phyloP scores from a whole-genome alignment of 2,113 vertebrate genomes.

The Aptenodytes patagonicus region DNA sequence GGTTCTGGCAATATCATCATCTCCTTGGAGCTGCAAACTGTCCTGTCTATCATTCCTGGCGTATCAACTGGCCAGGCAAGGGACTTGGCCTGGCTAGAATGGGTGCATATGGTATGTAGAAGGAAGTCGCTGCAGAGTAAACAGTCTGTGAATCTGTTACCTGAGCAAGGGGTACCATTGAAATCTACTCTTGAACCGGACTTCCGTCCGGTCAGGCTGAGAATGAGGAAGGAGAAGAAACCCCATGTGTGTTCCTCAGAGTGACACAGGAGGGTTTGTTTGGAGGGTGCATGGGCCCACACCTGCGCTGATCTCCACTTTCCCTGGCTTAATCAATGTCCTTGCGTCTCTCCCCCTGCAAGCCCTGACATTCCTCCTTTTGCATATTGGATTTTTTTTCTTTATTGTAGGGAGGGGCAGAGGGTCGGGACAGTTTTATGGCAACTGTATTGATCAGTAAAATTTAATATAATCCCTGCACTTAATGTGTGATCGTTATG shows the following conservation, averaged over 20 bases:
- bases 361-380: background rate
- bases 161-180: background rate
- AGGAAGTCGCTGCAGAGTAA: background rate
- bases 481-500: conserved; percentile 59
- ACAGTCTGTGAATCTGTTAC: background rate
- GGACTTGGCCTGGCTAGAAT: background rate
- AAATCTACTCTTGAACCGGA: accelerated
- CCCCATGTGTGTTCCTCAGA: accelerated
- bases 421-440: conserved; percentile 65
- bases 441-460: conserved; percentile 66
- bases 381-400: conserved; percentile 66
- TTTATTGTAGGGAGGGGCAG: conserved; percentile 63
- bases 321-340: background rate
- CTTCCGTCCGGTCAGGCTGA: background rate
- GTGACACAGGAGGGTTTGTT: background rate
- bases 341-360: background rate
- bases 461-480: conserved; percentile 72
- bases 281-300: background rate
- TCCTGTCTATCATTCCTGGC: background rate
- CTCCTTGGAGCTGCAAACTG: background rate
- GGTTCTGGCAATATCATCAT: background rate
- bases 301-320: background rate
- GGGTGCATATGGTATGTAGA: accelerated
- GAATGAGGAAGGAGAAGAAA: background rate
- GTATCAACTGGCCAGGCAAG: background rate